These are phyloP conservation scores for Platyscapa corneri DNA, from an alignment of 1,140 invertebrate species.

Conservation along the genomic window DNA sequence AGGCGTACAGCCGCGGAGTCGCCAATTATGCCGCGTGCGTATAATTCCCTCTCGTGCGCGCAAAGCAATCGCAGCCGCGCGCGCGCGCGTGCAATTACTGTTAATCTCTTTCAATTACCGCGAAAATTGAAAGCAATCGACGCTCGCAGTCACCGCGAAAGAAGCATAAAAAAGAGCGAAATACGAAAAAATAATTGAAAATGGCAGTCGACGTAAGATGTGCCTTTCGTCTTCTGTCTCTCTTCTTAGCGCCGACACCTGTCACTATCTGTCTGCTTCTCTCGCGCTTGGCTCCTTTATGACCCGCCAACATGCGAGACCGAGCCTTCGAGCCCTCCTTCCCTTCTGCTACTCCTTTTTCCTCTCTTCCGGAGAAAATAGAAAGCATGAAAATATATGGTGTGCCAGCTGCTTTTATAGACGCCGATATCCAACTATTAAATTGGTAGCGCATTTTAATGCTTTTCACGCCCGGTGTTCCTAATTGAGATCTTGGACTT, in stretches of 20 bases:
- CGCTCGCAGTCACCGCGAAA: slow-evolving; percentile 10
- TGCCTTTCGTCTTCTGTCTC: background rate
- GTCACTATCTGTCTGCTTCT: slow-evolving; percentile 19
- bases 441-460: background rate
- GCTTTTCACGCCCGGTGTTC: background rate
- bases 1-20: background rate
- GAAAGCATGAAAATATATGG: background rate
- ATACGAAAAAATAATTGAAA: slow-evolving; percentile 19
- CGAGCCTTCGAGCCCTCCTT: too few relatives aligned
- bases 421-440: background rate
- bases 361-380: background rate
- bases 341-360: background rate
- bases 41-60: slow-evolving; percentile 27
- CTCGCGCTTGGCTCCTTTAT: slow-evolving; percentile 25
- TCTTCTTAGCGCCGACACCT: slow-evolving; percentile 36
- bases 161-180: background rate
- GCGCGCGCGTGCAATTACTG: slow-evolving; percentile 45
- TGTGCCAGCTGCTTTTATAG: slow-evolving; percentile 28
- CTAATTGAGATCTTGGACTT: background rate
- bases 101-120: slow-evolving; percentile 53
- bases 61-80: slow-evolving; percentile 30
- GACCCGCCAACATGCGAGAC: slow-evolving; percentile 25
- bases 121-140: slow-evolving; percentile 51
- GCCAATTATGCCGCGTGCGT: slow-evolving; percentile 31
- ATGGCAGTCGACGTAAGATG: background rate